Evolutionary conservation across 1,140 invertebrate genomes (phyloP).

Genomic region (Drosophila teissieri): DNA sequence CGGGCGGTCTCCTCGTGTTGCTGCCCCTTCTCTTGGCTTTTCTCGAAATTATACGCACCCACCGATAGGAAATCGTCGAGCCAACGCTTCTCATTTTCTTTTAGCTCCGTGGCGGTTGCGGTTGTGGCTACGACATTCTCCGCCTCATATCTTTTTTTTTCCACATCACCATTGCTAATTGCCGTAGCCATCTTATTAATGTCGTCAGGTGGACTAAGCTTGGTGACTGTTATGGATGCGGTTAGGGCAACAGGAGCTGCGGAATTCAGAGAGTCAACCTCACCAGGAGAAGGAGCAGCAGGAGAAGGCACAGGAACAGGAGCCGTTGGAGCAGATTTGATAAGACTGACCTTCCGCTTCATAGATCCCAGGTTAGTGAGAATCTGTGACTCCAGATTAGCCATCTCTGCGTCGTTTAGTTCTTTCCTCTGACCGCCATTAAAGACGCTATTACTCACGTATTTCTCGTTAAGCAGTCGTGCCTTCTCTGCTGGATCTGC

Average conservation of each 20-base stretch:
- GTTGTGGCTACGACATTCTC: constrained; percentile 16
- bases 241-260: constrained; percentile 8
- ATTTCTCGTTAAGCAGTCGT: constrained; percentile 70
- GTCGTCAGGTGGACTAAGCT: constrained; percentile 29
- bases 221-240: constrained; percentile 21
- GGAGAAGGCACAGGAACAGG: constrained; percentile 8
- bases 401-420: constrained; percentile 73
- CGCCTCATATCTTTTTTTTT: constrained; percentile 9
- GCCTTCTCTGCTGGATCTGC: constrained; percentile 38
- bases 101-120: constrained; percentile 63
- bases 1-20: constrained; percentile 46
- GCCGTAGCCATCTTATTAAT: constrained; percentile 67
- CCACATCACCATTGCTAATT: constrained; percentile 76
- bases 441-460: constrained; percentile 75
- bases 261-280: constrained; percentile 8
- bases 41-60: constrained; percentile 80
- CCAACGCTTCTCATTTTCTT: constrained; percentile 82
- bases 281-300: constrained; percentile 21
- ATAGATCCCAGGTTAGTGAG: constrained; percentile 43
- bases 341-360: constrained; percentile 54
- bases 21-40: constrained; percentile 43
- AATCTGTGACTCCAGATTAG: constrained; percentile 74
- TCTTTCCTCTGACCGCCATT: constrained; percentile 81
- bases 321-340: constrained; percentile 13
- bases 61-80: constrained; percentile 80